These are phyloP conservation scores for Petrolisthes cinctipes DNA, from an alignment of 2,888 invertebrate species.

Conservation along the genomic window DNA sequence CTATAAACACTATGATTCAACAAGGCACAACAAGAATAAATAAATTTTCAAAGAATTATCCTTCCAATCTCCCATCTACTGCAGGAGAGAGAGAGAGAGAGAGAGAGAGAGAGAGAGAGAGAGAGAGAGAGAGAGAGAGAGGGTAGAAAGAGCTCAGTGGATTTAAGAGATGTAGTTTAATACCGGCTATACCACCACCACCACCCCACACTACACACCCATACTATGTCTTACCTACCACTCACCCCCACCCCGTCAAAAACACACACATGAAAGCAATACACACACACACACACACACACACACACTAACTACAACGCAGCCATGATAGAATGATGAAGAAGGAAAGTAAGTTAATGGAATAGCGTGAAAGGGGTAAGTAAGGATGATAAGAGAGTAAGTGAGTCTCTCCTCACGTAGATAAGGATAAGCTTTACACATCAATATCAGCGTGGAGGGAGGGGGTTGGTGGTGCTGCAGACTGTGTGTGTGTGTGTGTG, in stretches of 20 bases:
- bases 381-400: not conserved
- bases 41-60: too few relatives aligned
- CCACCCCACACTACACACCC: too few relatives aligned
- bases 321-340: not conserved
- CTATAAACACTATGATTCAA: too few relatives aligned
- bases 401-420: not conserved
- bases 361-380: not conserved
- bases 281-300: not conserved
- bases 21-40: too few relatives aligned
- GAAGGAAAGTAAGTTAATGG: not conserved
- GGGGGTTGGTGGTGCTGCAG: not conserved
- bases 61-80: not conserved
- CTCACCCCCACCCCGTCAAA: not conserved
- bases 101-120: conserved; percentile 17
- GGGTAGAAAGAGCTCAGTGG: not conserved
- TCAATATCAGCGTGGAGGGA: not conserved
- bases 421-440: too few relatives aligned
- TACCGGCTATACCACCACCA: too few relatives aligned
- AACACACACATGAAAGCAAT: not conserved
- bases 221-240: not conserved
- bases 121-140: conserved; percentile 16
- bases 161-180: not conserved
- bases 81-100: not conserved
- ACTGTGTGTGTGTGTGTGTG: not conserved
- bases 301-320: not conserved